Conservation (phyloP, 2,113 vertebrate species). For the Epinephelus fuscoguttatus region DNA sequence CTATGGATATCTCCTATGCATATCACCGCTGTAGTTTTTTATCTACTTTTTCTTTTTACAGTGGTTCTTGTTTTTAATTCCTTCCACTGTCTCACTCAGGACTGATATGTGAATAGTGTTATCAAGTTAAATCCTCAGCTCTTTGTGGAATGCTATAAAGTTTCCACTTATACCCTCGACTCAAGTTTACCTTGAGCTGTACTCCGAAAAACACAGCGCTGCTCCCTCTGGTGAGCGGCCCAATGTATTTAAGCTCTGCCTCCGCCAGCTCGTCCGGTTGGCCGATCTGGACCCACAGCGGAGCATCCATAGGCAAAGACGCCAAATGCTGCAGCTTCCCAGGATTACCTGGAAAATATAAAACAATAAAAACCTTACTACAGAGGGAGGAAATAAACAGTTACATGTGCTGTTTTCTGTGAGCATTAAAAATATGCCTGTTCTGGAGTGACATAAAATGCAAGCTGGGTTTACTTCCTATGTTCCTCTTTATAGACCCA, state of each 20-base stretch:
- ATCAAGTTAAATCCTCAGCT: not conserved
- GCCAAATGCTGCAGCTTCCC: constrained; percentile 73
- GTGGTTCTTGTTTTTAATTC: no score
- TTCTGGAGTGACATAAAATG: no score
- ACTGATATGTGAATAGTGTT: not conserved
- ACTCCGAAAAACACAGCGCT: constrained; percentile 83
- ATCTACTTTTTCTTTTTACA: no score
- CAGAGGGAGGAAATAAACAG: no score
- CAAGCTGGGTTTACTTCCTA: no score
- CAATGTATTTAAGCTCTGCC: constrained; percentile 83
- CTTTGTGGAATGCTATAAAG: not conserved
- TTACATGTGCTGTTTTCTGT: no score
- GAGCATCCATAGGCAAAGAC: constrained; percentile 63
- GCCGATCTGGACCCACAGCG: constrained; percentile 78
- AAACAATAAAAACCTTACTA: no score
- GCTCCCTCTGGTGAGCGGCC: constrained; percentile 78
- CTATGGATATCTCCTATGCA: no score
- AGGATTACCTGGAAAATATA: constrained; percentile 61
- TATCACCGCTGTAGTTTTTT: no score
- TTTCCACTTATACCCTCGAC: not conserved
- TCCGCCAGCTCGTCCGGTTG: constrained; percentile 76
- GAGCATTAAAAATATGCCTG: no score
- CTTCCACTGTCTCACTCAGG: no score
- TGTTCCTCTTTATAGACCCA: no score
- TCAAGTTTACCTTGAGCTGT: constrained; percentile 80